phyloP scores from a whole-genome alignment of 2,888 invertebrate genomes.

The Phasia obesa region DNA sequence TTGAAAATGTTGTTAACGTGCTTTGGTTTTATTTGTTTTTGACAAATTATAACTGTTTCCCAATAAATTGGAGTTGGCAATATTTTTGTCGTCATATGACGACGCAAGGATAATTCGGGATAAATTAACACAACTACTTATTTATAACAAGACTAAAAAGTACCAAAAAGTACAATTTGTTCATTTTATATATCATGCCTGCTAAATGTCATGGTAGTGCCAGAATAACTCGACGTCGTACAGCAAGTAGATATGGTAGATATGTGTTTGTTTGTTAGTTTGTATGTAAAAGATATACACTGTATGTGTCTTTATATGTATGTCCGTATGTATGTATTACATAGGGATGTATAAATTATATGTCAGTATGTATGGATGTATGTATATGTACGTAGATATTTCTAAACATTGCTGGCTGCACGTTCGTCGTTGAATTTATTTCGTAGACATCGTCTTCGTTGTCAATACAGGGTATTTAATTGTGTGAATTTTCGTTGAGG shows the following conservation, averaged over 20 bases:
- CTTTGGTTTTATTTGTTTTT: too few relatives aligned
- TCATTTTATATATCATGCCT: background rate
- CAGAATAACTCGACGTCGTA: conserved; percentile 66
- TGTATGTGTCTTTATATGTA: conserved; percentile 2
- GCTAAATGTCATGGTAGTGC: conserved; percentile 51
- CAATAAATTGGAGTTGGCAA: too few relatives aligned
- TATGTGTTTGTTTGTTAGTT: conserved; percentile 57
- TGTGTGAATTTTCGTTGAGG: conserved; percentile 33
- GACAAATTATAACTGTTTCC: too few relatives aligned
- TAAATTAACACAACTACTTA: too few relatives aligned
- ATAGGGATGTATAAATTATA: conserved; percentile 33
- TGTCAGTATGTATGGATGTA: conserved; percentile 28
- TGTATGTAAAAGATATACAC: conserved; percentile 27
- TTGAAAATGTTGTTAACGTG: too few relatives aligned
- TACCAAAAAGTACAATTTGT: conserved; percentile 24
- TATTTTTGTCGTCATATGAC: too few relatives aligned
- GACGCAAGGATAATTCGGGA: too few relatives aligned
- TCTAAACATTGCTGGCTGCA: conserved; percentile 67
- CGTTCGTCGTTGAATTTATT: conserved; percentile 71
- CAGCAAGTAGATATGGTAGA: conserved; percentile 70
- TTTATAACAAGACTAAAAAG: conserved; percentile 4
- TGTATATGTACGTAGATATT: conserved; percentile 12
- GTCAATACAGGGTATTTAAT: conserved; percentile 65
- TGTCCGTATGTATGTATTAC: conserved; percentile 20
- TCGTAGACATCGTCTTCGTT: conserved; percentile 69